Evolutionary conservation across 2,113 vertebrate genomes (phyloP).

Genomic region (Hypocryptadius cinnamomeus): DNA sequence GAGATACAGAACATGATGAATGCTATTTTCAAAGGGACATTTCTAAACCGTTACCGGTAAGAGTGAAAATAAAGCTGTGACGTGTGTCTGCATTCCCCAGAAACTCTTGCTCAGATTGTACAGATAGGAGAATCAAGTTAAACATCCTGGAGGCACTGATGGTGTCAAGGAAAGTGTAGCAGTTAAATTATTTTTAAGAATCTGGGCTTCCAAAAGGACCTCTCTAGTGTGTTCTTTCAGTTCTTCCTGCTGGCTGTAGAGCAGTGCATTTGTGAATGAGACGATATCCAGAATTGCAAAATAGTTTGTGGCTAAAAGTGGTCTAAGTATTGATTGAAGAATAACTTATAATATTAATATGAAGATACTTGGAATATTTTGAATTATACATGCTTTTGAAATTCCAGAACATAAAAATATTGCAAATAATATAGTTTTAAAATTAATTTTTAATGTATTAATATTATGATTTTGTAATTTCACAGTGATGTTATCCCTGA

Average conservation of each 20-base stretch:
- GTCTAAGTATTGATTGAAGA: neutral
- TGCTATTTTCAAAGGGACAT: conserved; percentile 84
- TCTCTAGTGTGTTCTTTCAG: neutral
- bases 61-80: neutral
- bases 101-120: neutral
- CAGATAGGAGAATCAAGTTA: neutral
- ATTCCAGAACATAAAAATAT: neutral
- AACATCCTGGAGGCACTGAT: neutral
- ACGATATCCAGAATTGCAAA: neutral
- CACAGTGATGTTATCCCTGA: conserved; percentile 84
- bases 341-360: neutral
- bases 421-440: neutral
- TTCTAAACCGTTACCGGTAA: conserved; percentile 87
- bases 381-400: neutral
- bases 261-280: neutral
- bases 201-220: neutral
- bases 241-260: neutral
- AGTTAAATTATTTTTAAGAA: neutral
- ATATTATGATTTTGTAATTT: neutral
- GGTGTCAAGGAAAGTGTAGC: neutral
- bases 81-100: neutral
- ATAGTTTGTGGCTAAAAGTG: neutral
- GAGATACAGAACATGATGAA: conserved; percentile 86
- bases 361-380: neutral
- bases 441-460: neutral